These are phyloP conservation scores for Tachyglossus aculeatus DNA, from an alignment of 2,797 vertebrate genomes.

Conservation along the genomic window DNA sequence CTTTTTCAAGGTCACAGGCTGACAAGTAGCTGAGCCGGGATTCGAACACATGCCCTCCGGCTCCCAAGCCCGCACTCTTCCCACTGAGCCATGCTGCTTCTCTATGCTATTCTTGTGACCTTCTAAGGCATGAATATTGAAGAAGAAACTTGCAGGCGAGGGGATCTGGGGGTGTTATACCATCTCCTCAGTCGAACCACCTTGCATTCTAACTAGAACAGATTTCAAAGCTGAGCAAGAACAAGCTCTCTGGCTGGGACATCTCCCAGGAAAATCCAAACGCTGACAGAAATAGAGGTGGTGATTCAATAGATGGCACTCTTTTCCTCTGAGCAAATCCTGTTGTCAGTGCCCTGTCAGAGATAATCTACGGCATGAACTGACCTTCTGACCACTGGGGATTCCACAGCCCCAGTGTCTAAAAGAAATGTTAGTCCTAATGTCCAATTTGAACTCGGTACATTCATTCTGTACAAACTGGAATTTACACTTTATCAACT, in stretches of 20 bases:
- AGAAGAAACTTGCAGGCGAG: conserved; percentile 27
- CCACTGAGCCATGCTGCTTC: too few relatives aligned
- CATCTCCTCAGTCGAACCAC: conserved; percentile 46
- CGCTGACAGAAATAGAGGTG: conserved; percentile 54
- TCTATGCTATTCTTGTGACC: too few relatives aligned
- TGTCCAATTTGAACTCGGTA: background rate
- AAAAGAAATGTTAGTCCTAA: background rate
- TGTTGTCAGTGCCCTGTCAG: conserved; percentile 2
- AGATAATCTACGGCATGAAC: conserved; percentile 1
- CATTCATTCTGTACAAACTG: conserved; percentile 12
- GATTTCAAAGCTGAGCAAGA: conserved; percentile 62
- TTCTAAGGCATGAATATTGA: too few relatives aligned
- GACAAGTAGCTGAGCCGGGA: too few relatives aligned
- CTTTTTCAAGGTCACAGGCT: too few relatives aligned
- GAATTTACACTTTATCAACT: conserved; percentile 5
- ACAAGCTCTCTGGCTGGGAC: conserved; percentile 52
- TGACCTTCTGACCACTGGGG: background rate
- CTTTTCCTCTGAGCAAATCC: conserved; percentile 36
- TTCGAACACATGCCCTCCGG: too few relatives aligned
- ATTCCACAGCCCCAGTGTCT: background rate
- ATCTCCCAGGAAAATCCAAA: conserved; percentile 59
- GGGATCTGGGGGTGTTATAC: conserved; percentile 54
- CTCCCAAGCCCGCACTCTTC: too few relatives aligned
- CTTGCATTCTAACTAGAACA: conserved; percentile 63
- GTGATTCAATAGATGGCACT: conserved; percentile 55